Conservation (phyloP, 30 jellyfish, hydroid and myxozoan species). For the Hydractinia symbiolongicarpus region DNA sequence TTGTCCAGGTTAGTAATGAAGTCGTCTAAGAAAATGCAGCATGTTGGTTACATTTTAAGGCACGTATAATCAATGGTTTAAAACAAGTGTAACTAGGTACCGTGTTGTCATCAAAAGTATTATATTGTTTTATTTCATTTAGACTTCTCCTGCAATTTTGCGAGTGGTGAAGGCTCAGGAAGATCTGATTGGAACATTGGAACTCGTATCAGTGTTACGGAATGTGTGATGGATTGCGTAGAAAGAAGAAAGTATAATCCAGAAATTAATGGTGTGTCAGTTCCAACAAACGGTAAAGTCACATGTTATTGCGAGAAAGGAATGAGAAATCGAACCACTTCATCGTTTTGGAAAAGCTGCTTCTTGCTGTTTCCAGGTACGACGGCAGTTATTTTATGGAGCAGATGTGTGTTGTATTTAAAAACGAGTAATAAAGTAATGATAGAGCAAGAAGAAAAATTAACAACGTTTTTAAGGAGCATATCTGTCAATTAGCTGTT, state of each 20-base stretch:
- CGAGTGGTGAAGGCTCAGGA: background rate
- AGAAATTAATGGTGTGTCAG: constrained; percentile 3
- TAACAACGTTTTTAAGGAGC: background rate
- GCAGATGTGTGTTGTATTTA: background rate
- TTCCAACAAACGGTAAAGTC: background rate
- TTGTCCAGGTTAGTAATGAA: too few species aligned
- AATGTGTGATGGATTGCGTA: constrained; percentile 1
- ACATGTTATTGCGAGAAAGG: constrained; percentile 5
- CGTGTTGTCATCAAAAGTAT: too few species aligned
- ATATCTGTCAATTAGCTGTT: background rate
- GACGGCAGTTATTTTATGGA: background rate
- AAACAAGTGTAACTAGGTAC: too few species aligned
- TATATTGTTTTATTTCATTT: too few species aligned
- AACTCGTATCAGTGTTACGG: background rate
- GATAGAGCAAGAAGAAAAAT: background rate
- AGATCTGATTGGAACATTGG: background rate
- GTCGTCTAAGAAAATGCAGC: too few species aligned
- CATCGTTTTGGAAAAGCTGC: constrained; percentile 11
- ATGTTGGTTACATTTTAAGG: too few species aligned
- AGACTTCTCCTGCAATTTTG: background rate
- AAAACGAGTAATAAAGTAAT: background rate
- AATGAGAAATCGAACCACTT: background rate
- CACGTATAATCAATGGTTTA: too few species aligned
- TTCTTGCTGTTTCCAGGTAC: background rate
- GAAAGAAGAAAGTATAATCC: background rate